Evolutionary conservation across 2,113 vertebrate genomes (phyloP), one percentile per base, ranked within the genome.

Genomic region (Brachyhypopomus gauderio): DNA sequence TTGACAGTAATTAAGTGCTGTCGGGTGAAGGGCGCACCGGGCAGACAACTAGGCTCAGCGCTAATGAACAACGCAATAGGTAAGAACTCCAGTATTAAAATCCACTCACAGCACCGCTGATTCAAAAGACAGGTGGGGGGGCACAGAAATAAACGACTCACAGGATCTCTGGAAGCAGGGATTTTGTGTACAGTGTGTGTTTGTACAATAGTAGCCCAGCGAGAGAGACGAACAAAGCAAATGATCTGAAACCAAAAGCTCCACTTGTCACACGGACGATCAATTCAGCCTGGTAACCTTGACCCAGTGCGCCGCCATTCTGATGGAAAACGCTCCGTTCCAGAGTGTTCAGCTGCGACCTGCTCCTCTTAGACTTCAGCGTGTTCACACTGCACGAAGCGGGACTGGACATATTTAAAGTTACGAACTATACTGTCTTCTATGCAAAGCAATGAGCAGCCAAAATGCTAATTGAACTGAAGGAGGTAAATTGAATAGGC

Each of bases 1-100:
- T 8, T 9, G 60, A 78, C 81, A 6, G 67, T 81, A 84, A 89
- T 84, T 19, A 82, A 74, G 85, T 64, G 71, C 9, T 81, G 77
- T 79, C 27, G 30, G 30, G 25, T 55, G 23, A 70, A 73, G 62
- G 9, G 38, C 20, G 9, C 6, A 36, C 36, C 25, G 19, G 20
- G 11, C 48, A 23, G 14, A 22, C 22, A 66, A 20, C 20, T n/a
- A 38, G 30, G 16, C 14, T 11, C 8, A 1, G 27, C 8, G 4
- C 41, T 12, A 20, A 12, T 74, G 55, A 80, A 59, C 36, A 64
- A 14, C 56, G 16, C 4, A 14, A 48, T 11, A 6, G 2, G 41
- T 20, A 19, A 34, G 2, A 36, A 22, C 14, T 45, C 9, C 16
- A 6, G 48, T n/a, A 3, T 11, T 20, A 14, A 45, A 45, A 25